Percentiles rank a stretch among this genome's conserved stretches.
phyloP scores from a whole-genome alignment of 2,888 invertebrate genomes.

The Leptinotarsa juncta region DNA sequence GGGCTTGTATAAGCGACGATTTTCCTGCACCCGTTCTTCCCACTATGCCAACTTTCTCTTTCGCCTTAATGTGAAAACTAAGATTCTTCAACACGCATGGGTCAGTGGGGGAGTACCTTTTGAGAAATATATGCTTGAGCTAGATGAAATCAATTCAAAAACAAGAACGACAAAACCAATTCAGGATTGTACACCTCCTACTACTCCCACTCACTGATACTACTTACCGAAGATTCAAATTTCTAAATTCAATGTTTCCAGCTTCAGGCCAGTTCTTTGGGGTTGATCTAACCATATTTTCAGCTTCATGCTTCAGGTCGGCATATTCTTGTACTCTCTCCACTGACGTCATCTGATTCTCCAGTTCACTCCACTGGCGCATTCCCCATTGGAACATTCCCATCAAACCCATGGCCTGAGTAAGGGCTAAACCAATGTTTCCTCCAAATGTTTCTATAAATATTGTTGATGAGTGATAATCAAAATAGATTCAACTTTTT shows the following conservation, averaged over 20 bases:
- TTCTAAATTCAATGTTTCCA: constrained; percentile 76
- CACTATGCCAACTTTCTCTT: constrained; percentile 81
- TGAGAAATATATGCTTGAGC: background rate
- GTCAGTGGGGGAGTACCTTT: constrained; percentile 76
- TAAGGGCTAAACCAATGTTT: constrained; percentile 62
- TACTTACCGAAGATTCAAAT: constrained; percentile 69
- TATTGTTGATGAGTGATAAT: too few species aligned
- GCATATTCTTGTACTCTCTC: constrained; percentile 90
- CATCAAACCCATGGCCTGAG: constrained; percentile 60
- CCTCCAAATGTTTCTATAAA: constrained; percentile 59
- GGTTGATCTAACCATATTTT: constrained; percentile 62
- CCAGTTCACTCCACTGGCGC: constrained; percentile 64
- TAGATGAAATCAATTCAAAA: too few species aligned
- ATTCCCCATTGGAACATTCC: constrained; percentile 89
- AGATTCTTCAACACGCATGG: constrained; percentile 81
- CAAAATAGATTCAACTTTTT: too few species aligned
- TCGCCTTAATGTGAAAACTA: constrained; percentile 73
- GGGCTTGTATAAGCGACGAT: constrained; percentile 78
- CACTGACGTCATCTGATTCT: constrained; percentile 88
- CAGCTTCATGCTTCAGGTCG: constrained; percentile 72
- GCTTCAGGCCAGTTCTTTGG: constrained; percentile 78
- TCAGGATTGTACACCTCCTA: too few species aligned
- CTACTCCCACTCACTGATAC: background rate
- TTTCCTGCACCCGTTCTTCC: constrained; percentile 88
- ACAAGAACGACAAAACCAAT: too few species aligned